phyloP scores from a whole-genome alignment of 2,797 vertebrate genomes.

The Anableps anableps region DNA sequence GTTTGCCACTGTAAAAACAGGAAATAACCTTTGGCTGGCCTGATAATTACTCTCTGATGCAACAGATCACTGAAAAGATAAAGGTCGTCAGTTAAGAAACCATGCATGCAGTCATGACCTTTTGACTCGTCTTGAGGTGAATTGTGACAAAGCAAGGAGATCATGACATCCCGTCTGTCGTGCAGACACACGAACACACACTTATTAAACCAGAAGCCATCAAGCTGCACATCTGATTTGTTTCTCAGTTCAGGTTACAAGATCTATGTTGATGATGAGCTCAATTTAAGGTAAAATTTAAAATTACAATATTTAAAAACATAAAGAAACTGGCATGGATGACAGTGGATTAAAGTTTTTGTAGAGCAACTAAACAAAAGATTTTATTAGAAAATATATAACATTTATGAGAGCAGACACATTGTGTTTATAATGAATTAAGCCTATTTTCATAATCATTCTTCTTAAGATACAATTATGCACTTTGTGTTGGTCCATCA shows the following conservation, averaged over 20 bases:
- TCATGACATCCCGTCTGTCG: slow-evolving; percentile 7
- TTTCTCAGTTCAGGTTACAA: slow-evolving; percentile 21
- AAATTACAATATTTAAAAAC: neutral
- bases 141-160: slow-evolving; percentile 27
- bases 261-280: slow-evolving; percentile 7
- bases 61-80: slow-evolving; percentile 47
- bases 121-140: slow-evolving; percentile 24
- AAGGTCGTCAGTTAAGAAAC: slow-evolving; percentile 28
- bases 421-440: too few species aligned
- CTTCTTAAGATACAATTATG: too few species aligned
- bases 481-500: too few species aligned
- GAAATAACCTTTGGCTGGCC: slow-evolving; percentile 59
- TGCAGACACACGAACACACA: slow-evolving; percentile 2
- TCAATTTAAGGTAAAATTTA: slow-evolving; percentile 25
- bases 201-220: slow-evolving; percentile 32
- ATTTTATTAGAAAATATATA: too few species aligned
- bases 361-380: too few species aligned
- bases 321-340: neutral
- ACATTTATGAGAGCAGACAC: too few species aligned
- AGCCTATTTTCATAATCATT: too few species aligned
- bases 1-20: slow-evolving; percentile 51
- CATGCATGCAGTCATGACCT: slow-evolving; percentile 8
- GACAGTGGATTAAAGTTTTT: neutral
- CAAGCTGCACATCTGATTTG: slow-evolving; percentile 19
- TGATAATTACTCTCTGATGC: slow-evolving; percentile 53